Percentiles rank a stretch among this genome's conserved stretches.
Evolutionary conservation across 2,797 vertebrate species (phyloP).

Genomic region (Cephalopachus bancanus): DNA sequence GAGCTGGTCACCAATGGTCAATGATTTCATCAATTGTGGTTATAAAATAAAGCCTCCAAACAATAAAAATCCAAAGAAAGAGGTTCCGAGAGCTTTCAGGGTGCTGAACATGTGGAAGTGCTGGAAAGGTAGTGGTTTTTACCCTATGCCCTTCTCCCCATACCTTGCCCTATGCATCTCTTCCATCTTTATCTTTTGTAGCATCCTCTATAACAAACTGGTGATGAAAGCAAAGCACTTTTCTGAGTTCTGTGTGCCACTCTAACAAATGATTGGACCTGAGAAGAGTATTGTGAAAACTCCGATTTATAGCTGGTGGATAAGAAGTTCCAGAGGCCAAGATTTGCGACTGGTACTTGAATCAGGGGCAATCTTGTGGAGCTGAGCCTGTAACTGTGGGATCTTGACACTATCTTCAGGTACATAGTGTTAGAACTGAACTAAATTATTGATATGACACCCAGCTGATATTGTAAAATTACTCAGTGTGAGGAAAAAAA

Average conservation of each 20-base stretch:
- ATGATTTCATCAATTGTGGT: neutral
- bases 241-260: neutral
- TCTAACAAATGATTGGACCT: neutral
- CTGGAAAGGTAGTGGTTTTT: neutral
- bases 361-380: neutral
- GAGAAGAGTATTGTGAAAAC: neutral
- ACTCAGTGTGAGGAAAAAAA: neutral
- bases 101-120: neutral
- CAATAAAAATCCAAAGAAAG: too few species aligned
- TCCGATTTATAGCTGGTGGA: neutral
- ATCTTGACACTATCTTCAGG: neutral
- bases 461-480: neutral
- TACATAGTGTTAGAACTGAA: neutral
- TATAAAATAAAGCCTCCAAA: neutral
- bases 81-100: neutral
- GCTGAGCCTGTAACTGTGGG: neutral
- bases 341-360: neutral
- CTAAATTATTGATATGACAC: neutral
- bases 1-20: neutral
- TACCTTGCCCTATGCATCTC: neutral
- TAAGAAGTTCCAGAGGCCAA: neutral
- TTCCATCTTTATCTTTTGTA: neutral
- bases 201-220: neutral
- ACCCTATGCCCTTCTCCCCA: neutral
- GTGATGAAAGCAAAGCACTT: neutral